Conservation (phyloP, 2,113 vertebrate genomes). For the Entomyzon cyanotis region DNA sequence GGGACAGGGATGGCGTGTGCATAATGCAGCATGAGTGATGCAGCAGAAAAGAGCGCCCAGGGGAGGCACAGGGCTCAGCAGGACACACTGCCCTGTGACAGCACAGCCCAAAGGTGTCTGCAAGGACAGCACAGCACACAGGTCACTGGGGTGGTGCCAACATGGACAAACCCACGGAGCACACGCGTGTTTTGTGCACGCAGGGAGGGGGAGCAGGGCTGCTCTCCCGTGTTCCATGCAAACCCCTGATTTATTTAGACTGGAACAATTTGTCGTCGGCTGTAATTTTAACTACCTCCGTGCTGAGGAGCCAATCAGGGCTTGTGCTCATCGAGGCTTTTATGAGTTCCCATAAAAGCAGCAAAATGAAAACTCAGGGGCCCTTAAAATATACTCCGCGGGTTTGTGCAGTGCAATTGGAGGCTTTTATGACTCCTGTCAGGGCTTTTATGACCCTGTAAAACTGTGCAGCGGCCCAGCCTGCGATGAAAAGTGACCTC, state of each 20-base stretch:
- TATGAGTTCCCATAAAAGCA: constrained; percentile 84
- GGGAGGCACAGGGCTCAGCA: neutral
- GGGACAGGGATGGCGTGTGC: accelerated
- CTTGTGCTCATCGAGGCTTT: constrained; percentile 72
- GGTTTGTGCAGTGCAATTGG: constrained; percentile 81
- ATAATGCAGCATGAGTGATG: accelerated
- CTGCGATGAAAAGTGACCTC: constrained; percentile 75
- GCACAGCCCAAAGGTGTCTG: accelerated
- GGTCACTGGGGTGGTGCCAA: accelerated
- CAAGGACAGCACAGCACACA: neutral
- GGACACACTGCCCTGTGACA: accelerated
- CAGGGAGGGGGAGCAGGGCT: neutral
- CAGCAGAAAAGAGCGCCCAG: neutral
- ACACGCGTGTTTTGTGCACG: accelerated
- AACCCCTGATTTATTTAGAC: constrained; percentile 78
- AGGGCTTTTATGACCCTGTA: constrained; percentile 84
- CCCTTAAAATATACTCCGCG: constrained; percentile 85
- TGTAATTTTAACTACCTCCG: constrained; percentile 85
- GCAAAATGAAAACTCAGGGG: constrained; percentile 88
- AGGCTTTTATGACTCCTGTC: constrained; percentile 85
- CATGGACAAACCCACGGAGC: accelerated
- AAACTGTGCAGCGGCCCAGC: constrained; percentile 78
- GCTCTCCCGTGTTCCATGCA: constrained; percentile 18
- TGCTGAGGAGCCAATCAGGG: constrained; percentile 79
- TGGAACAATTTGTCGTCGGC: constrained; percentile 83